Conservation (phyloP, 2,888 invertebrate species). For the Drosophila buzzatii region DNA sequence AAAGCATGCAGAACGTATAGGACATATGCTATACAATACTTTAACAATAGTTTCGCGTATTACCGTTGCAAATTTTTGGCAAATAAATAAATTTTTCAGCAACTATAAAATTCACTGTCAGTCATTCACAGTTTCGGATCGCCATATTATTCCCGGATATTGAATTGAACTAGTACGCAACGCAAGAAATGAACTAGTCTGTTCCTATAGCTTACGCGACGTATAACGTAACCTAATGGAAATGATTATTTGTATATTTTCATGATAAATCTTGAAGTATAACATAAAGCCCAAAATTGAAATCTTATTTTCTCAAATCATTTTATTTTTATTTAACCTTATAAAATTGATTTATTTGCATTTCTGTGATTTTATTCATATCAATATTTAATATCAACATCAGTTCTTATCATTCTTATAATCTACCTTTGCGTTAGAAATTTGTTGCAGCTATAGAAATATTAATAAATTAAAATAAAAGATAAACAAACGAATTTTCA, state of each 20-base stretch:
- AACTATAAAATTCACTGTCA: conserved; percentile 75
- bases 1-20: conserved; percentile 54
- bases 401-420: neutral
- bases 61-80: conserved; percentile 76
- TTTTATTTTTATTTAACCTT: neutral
- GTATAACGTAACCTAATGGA: conserved; percentile 2
- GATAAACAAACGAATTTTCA: neutral
- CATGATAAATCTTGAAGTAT: neutral
- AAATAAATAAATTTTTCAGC: conserved; percentile 77
- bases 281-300: neutral
- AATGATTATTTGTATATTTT: neutral
- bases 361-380: no score
- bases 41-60: conserved; percentile 66
- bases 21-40: conserved; percentile 45
- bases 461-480: neutral
- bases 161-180: conserved; percentile 42
- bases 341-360: no score
- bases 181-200: conserved; percentile 35
- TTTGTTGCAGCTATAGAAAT: neutral
- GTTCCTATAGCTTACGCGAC: conserved; percentile 13
- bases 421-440: neutral
- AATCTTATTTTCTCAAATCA: neutral
- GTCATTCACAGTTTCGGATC: conserved; percentile 75
- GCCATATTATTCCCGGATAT: conserved; percentile 77
- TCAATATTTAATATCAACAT: neutral